Evolutionary conservation across 2,888 invertebrate species (phyloP).

Genomic region (Drosophila incognita): DNA sequence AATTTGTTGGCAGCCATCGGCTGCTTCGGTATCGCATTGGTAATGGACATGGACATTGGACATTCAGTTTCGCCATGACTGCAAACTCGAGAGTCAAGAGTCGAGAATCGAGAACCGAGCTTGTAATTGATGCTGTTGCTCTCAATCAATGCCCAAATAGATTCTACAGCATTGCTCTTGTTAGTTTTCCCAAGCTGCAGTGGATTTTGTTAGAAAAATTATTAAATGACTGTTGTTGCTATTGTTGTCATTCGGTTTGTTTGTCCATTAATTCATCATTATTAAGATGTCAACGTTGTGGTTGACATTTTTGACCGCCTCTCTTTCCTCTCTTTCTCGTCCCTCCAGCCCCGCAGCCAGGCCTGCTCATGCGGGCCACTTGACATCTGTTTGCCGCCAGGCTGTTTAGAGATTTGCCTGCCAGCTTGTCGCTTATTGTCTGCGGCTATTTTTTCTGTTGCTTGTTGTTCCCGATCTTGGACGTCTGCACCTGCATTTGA

Average conservation of each 20-base stretch:
- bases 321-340: conserved; percentile 7
- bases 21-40: conserved; percentile 29
- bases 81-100: not conserved
- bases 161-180: conserved; percentile 37
- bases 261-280: conserved; percentile 84
- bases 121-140: conserved; percentile 75
- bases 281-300: conserved; percentile 82
- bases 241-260: conserved; percentile 65
- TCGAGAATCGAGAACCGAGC: conserved; percentile 1
- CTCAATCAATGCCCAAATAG: conserved; percentile 74
- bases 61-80: conserved; percentile 2
- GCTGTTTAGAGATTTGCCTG: conserved; percentile 52
- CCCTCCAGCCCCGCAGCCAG: conserved; percentile 10
- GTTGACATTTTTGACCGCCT: conserved; percentile 77
- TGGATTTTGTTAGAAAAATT: conserved; percentile 67
- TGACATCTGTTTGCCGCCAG: conserved; percentile 73
- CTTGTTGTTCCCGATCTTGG: conserved; percentile 16
- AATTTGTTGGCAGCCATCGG: conserved; percentile 77
- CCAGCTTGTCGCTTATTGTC: conserved; percentile 23
- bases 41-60: conserved; percentile 13
- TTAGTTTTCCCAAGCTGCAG: conserved; percentile 58
- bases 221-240: conserved; percentile 62
- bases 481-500: conserved; percentile 75
- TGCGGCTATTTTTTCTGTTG: conserved; percentile 16
- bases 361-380: conserved; percentile 74